Evolutionary conservation across 1,140 invertebrate genomes (phyloP).

Genomic region (Drosophila malerkotliana): DNA sequence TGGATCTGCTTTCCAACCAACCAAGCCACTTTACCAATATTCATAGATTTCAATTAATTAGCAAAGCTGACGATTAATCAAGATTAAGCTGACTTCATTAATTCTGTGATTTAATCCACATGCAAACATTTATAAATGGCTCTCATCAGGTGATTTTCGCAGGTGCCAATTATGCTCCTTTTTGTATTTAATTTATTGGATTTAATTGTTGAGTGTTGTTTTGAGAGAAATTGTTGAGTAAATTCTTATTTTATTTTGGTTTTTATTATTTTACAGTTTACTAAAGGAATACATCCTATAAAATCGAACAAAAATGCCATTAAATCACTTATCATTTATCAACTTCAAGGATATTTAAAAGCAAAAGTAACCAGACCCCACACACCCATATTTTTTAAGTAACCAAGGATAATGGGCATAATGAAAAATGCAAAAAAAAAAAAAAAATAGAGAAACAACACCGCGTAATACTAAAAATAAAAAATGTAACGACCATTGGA

Average conservation of each 20-base stretch:
- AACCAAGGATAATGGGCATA: neutral
- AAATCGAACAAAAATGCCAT: too few species aligned
- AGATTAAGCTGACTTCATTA: slow-evolving; percentile 25
- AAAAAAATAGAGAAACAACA: neutral
- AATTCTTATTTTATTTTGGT: neutral
- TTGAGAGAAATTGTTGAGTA: neutral
- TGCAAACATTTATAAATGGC: slow-evolving; percentile 15
- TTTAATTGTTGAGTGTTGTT: neutral
- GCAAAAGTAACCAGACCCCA: neutral
- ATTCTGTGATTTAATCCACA: slow-evolving; percentile 18
- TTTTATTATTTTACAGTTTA: too few species aligned
- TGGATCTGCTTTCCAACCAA: slow-evolving; percentile 9
- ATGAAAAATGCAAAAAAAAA: slow-evolving; percentile 2
- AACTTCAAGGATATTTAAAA: neutral
- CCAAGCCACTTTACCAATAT: slow-evolving; percentile 17
- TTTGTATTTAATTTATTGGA: neutral
- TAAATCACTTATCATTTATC: too few species aligned
- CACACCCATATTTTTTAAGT: neutral
- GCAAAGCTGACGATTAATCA: slow-evolving; percentile 30
- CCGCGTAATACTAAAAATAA: neutral
- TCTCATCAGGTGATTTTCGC: neutral
- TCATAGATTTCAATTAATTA: slow-evolving; percentile 40
- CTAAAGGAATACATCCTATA: too few species aligned
- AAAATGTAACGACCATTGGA: neutral
- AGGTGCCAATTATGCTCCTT: neutral